These are phyloP conservation scores for Lordiphosa stackelbergi DNA, from an alignment of 1,140 invertebrate genomes.

Conservation along the genomic window DNA sequence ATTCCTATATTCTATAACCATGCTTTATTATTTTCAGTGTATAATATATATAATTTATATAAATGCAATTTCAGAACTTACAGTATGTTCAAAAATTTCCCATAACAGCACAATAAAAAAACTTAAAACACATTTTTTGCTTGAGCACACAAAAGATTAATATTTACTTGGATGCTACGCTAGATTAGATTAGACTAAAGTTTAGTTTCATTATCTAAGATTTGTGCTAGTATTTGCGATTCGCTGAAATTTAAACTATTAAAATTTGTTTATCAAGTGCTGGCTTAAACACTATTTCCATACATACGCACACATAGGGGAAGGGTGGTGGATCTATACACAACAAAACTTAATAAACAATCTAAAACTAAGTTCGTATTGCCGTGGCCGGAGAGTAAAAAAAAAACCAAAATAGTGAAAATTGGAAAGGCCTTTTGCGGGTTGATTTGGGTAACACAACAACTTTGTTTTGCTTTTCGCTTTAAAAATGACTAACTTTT, in stretches of 20 bases:
- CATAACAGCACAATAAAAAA: slow-evolving; percentile 60
- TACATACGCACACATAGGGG: slow-evolving; percentile 26
- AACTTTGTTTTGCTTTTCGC: slow-evolving; percentile 26
- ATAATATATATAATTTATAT: slow-evolving; percentile 48
- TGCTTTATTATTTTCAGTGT: slow-evolving; percentile 40
- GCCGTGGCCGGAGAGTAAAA: slow-evolving; percentile 39
- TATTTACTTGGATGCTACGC: slow-evolving; percentile 57
- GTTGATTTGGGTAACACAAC: slow-evolving; percentile 38
- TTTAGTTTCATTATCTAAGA: slow-evolving; percentile 48
- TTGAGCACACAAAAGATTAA: slow-evolving; percentile 51
- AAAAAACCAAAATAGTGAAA: slow-evolving; percentile 61
- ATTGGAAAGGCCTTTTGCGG: slow-evolving; percentile 32
- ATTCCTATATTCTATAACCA: slow-evolving; percentile 70
- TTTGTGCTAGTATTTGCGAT: slow-evolving; percentile 62
- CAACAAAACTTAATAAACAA: slow-evolving; percentile 50
- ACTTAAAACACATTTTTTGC: slow-evolving; percentile 53
- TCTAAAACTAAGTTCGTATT: not conserved
- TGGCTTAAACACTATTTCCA: slow-evolving; percentile 18
- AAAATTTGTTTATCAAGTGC: slow-evolving; percentile 56
- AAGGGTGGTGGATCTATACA: slow-evolving; percentile 43
- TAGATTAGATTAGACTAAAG: slow-evolving; percentile 19
- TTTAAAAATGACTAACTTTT: slow-evolving; percentile 65
- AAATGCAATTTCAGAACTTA: slow-evolving; percentile 75
- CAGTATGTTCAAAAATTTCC: slow-evolving; percentile 69
- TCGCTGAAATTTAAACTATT: slow-evolving; percentile 67